Percentiles rank a stretch among this genome's conserved stretches.
Conservation (phyloP, 2,888 invertebrate species). For the Liposcelis brunnea region DNA sequence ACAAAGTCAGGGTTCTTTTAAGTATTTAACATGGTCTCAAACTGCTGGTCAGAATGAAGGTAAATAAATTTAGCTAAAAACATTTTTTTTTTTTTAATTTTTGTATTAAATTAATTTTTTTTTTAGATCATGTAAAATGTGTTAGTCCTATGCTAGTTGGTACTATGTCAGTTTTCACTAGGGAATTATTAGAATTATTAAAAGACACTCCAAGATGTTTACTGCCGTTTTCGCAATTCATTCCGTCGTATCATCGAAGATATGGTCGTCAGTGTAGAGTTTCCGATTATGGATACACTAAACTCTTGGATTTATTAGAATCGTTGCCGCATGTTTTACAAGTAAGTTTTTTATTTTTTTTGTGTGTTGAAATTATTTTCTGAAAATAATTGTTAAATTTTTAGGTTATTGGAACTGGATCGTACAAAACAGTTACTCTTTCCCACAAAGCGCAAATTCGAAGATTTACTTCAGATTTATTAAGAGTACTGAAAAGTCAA, state of each 20-base stretch:
- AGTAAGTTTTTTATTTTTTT: conserved; percentile 28
- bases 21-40: conserved; percentile 31
- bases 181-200: conserved; percentile 60
- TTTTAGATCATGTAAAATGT: conserved; percentile 10
- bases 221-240: conserved; percentile 69
- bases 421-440: conserved; percentile 68
- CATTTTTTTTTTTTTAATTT: background rate
- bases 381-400: conserved; percentile 13
- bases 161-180: no score
- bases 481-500: conserved; percentile 66
- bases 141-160: conserved; percentile 8
- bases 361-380: background rate
- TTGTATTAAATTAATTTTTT: conserved; percentile 10
- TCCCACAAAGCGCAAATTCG: conserved; percentile 76
- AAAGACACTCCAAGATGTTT: conserved; percentile 66
- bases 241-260: conserved; percentile 92
- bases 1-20: conserved; percentile 32
- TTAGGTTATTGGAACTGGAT: conserved; percentile 80
- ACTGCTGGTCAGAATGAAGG: conserved; percentile 14
- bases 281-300: conserved; percentile 91
- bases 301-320: conserved; percentile 76
- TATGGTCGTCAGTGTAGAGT: conserved; percentile 91
- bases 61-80: no score
- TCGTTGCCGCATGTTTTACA: conserved; percentile 75
- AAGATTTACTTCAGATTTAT: conserved; percentile 79